phyloP scores from a whole-genome alignment of 92 coral and sea anemone genomes.

The Parazoanthus swiftii region DNA sequence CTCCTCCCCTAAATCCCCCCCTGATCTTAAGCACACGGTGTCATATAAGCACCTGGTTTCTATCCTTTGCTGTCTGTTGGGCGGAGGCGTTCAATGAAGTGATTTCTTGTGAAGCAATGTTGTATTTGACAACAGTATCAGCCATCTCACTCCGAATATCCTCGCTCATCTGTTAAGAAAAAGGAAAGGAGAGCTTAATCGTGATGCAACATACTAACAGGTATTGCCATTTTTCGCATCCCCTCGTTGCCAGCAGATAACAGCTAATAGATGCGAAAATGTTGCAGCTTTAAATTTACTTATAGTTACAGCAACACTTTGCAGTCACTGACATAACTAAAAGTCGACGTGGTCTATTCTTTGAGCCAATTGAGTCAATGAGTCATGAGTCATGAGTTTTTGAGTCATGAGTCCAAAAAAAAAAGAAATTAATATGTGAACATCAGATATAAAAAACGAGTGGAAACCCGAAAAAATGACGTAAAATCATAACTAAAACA shows the following conservation, averaged over 20 bases:
- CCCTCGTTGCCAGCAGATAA: neutral
- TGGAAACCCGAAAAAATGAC: too few species aligned
- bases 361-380: too few species aligned
- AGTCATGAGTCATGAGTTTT: too few species aligned
- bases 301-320: too few species aligned
- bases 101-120: constrained; percentile 68
- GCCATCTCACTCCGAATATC: constrained; percentile 65
- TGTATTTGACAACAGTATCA: constrained; percentile 61
- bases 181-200: neutral
- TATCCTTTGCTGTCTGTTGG: constrained; percentile 71
- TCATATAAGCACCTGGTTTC: constrained; percentile 57
- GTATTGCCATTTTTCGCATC: neutral
- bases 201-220: neutral
- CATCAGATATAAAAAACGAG: too few species aligned
- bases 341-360: too few species aligned
- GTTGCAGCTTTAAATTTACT: neutral
- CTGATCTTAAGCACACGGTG: too few species aligned
- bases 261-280: neutral
- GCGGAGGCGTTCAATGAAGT: constrained; percentile 59
- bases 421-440: too few species aligned
- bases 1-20: too few species aligned
- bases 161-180: constrained; percentile 54
- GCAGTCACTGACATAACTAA: neutral
- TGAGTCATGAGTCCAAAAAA: too few species aligned
- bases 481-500: too few species aligned